These are phyloP conservation scores for Proteles cristata DNA, from an alignment of 2,113 vertebrate species.

Conservation along the genomic window DNA sequence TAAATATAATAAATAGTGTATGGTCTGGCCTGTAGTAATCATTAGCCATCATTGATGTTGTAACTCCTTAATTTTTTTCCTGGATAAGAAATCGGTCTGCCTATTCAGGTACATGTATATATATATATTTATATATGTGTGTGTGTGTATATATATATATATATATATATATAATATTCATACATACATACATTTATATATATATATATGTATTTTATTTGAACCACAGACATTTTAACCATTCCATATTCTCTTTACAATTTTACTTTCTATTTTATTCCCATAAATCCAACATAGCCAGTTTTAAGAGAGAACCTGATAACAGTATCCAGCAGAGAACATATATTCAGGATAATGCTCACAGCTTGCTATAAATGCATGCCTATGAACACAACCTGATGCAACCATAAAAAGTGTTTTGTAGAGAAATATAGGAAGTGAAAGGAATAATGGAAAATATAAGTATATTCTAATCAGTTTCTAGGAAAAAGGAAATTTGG, in stretches of 20 bases:
- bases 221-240: background rate
- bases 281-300: conserved; percentile 49
- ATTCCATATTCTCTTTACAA: conserved; percentile 36
- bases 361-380: conserved; percentile 73
- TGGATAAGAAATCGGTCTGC: background rate
- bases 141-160: background rate
- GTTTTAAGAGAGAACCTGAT: conserved; percentile 58
- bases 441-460: conserved; percentile 59
- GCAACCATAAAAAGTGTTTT: conserved; percentile 62
- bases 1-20: background rate
- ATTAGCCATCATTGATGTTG: background rate
- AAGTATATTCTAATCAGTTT: conserved; percentile 65
- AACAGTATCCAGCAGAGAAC: conserved; percentile 63
- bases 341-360: conserved; percentile 69
- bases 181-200: background rate
- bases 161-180: background rate
- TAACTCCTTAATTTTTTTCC: background rate
- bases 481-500: conserved; percentile 45
- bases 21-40: background rate
- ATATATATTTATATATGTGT: background rate
- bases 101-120: background rate
- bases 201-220: background rate
- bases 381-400: conserved; percentile 58
- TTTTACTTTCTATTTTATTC: conserved; percentile 63
- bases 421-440: conserved; percentile 58